A percentile compares a stretch with the other conserved stretches of the same genome.
phyloP scores from a whole-genome alignment of 2,797 vertebrate genomes.

The Sandelia bainsii region DNA sequence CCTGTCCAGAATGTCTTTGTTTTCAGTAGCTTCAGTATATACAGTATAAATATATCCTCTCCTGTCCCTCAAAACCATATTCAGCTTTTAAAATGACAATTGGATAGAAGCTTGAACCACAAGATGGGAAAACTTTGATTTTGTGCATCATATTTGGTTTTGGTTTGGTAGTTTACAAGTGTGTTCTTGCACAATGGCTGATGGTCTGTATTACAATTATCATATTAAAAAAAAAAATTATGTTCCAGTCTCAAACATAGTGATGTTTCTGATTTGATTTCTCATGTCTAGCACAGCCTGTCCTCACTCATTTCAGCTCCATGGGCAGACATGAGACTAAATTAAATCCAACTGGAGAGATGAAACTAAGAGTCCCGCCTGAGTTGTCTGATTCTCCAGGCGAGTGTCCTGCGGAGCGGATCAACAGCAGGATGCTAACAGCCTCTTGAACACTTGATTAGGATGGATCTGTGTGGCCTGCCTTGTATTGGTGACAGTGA shows the following conservation, averaged over 20 bases:
- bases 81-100: not conserved
- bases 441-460: constrained; percentile 46
- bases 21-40: not conserved
- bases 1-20: not conserved
- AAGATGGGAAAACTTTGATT: too few species aligned
- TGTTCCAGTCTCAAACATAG: not conserved
- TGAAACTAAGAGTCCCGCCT: constrained; percentile 29
- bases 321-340: constrained; percentile 31
- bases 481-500: not conserved
- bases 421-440: constrained; percentile 21
- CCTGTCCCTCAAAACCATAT: not conserved
- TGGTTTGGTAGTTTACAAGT: too few species aligned
- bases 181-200: too few species aligned
- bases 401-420: constrained; percentile 13
- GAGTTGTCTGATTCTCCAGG: constrained; percentile 27
- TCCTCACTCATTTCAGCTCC: constrained; percentile 17
- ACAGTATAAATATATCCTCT: too few species aligned
- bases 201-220: too few species aligned
- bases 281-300: not conserved
- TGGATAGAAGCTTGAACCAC: not conserved
- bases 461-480: constrained; percentile 27
- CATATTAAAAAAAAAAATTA: too few species aligned
- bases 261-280: constrained; percentile 18
- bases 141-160: too few species aligned
- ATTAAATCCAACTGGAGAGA: constrained; percentile 50